Conservation (phyloP, 2,888 invertebrate genomes). For the Ophonus ardosiacus region DNA sequence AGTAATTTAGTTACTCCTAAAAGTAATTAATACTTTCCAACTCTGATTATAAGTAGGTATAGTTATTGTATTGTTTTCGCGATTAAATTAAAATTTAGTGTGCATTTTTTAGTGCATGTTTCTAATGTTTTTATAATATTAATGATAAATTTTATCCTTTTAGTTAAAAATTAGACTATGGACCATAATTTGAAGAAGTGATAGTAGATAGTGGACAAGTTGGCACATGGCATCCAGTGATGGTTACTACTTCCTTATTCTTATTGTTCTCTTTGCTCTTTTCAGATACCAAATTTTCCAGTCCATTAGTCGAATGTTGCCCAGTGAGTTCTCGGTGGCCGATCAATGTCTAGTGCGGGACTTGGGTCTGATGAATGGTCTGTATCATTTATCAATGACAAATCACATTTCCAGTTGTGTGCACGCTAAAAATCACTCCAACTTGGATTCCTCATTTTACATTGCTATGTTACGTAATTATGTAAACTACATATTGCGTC, state of each 20-base stretch:
- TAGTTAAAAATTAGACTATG: too few relatives aligned
- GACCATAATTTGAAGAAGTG: not conserved
- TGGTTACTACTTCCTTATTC: constrained; percentile 20
- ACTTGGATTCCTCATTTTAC: constrained; percentile 47
- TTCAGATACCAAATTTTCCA: constrained; percentile 73
- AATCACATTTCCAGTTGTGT: constrained; percentile 73
- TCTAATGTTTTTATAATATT: too few relatives aligned
- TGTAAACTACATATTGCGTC: not conserved
- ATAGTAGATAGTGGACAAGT: not conserved
- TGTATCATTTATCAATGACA: constrained; percentile 76
- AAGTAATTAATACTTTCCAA: too few relatives aligned
- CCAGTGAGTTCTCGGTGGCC: constrained; percentile 69
- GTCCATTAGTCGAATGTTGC: constrained; percentile 71
- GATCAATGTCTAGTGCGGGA: constrained; percentile 64
- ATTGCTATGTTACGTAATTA: not conserved
- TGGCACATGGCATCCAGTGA: not conserved
- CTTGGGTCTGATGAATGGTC: constrained; percentile 73
- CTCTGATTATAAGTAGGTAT: too few relatives aligned
- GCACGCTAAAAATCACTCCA: constrained; percentile 57
- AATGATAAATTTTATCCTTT: too few relatives aligned
- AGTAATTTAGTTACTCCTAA: too few relatives aligned
- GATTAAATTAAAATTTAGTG: too few relatives aligned
- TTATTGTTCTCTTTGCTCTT: constrained; percentile 50
- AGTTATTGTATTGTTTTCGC: too few relatives aligned
- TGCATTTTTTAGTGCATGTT: too few relatives aligned